Percentiles rank a stretch among this genome's conserved stretches.
Conservation (phyloP, 2,113 vertebrate genomes). For the Antennarius striatus region DNA sequence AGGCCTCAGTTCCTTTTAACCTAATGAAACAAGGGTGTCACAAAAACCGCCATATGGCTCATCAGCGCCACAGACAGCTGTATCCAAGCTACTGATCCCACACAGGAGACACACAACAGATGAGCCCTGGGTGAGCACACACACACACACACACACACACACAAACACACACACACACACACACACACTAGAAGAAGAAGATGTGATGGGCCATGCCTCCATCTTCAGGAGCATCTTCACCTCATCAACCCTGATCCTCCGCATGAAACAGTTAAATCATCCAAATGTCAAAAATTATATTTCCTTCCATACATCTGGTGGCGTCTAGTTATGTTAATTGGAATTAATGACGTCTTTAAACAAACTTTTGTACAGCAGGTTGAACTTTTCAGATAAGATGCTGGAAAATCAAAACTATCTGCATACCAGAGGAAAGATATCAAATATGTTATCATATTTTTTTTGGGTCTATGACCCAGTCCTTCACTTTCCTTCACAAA, state of each 20-base stretch:
- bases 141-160: slow-evolving; percentile 4
- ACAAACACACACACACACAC: neutral
- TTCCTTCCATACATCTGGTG: neutral
- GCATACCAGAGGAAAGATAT: neutral
- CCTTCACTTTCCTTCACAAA: too few relatives aligned
- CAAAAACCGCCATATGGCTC: slow-evolving; percentile 55
- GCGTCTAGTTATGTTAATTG: neutral
- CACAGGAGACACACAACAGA: slow-evolving; percentile 28
- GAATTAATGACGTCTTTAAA: neutral
- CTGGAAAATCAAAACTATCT: too few relatives aligned
- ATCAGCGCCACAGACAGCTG: slow-evolving; percentile 46
- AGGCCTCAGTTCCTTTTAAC: neutral
- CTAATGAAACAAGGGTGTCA: slow-evolving; percentile 8
- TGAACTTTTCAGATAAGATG: neutral
- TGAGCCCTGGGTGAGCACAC: slow-evolving; percentile 10
- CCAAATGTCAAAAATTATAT: neutral
- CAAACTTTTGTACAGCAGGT: neutral
- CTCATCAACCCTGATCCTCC: neutral
- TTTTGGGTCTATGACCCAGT: too few relatives aligned
- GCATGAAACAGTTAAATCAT: neutral
- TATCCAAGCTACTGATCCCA: slow-evolving; percentile 36
- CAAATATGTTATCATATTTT: too few relatives aligned
- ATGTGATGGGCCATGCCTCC: neutral
- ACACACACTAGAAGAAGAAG: neutral
- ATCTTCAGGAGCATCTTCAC: neutral